Conservation (phyloP, 2,888 invertebrate genomes). For the Tiphia femorata region DNA sequence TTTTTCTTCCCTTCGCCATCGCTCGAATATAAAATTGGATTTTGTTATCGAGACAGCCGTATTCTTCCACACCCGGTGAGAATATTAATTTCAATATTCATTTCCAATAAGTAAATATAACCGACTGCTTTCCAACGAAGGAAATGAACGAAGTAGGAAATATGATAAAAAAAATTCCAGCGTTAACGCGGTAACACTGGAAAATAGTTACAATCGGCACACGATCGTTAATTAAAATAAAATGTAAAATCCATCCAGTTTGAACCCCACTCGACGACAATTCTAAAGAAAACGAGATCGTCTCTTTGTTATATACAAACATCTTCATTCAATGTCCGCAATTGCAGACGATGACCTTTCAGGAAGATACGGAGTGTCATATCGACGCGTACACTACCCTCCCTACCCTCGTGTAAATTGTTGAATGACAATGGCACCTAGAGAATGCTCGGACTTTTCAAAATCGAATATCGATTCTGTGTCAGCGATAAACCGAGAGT, state of each 20-base stretch:
- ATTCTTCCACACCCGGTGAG: too few relatives aligned
- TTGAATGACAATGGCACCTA: slow-evolving; percentile 7
- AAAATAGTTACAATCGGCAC: too few relatives aligned
- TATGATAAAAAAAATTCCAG: too few relatives aligned
- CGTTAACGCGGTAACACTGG: too few relatives aligned
- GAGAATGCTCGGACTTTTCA: not conserved
- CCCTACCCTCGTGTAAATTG: slow-evolving; percentile 13
- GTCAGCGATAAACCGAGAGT: not conserved
- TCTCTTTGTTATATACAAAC: slow-evolving; percentile 32
- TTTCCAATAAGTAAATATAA: too few relatives aligned
- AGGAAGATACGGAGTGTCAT: slow-evolving; percentile 34
- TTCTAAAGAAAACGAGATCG: not conserved
- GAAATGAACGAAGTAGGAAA: too few relatives aligned
- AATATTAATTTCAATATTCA: too few relatives aligned
- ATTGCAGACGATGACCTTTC: slow-evolving; percentile 51
- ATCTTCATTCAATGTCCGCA: slow-evolving; percentile 37
- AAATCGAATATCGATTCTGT: not conserved
- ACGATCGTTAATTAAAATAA: too few relatives aligned
- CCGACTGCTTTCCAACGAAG: too few relatives aligned
- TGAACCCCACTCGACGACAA: not conserved
- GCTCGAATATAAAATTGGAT: too few relatives aligned
- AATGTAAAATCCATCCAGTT: too few relatives aligned
- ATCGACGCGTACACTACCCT: slow-evolving; percentile 31
- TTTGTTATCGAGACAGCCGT: too few relatives aligned
- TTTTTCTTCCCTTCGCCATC: not conserved